Evolutionary conservation across 2,113 vertebrate species (phyloP).

Genomic region (Rhineura floridana): DNA sequence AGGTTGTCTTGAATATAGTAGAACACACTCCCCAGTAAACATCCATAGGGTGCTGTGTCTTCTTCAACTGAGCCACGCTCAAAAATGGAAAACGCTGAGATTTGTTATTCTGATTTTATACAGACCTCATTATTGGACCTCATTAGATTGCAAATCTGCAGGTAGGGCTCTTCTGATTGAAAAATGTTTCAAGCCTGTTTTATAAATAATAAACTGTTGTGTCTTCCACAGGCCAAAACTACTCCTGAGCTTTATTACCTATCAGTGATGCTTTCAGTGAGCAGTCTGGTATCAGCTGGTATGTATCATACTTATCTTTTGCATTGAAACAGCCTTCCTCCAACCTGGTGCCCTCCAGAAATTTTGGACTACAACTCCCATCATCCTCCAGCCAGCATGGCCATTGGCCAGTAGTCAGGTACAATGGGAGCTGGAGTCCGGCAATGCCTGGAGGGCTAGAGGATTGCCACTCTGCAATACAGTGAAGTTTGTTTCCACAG

Average conservation of each 20-base stretch:
- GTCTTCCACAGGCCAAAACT: constrained; percentile 51
- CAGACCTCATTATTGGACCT: neutral
- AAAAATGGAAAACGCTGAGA: neutral
- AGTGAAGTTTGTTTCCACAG: no score
- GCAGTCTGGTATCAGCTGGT: constrained; percentile 60
- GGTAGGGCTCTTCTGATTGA: neutral
- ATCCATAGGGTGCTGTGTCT: neutral
- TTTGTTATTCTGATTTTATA: neutral
- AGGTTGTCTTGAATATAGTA: neutral
- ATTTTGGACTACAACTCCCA: neutral
- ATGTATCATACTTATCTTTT: neutral
- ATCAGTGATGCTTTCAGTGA: constrained; percentile 51
- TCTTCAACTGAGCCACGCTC: neutral
- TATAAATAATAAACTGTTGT: neutral
- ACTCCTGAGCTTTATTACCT: constrained; percentile 67
- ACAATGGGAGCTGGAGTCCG: neutral
- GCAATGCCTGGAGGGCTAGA: no score
- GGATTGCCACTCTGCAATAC: no score
- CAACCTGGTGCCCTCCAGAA: neutral
- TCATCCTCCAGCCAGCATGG: no score
- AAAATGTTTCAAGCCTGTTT: neutral
- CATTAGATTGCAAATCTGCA: neutral
- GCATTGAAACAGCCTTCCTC: neutral
- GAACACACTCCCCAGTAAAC: neutral
- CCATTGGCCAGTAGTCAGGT: neutral